Conservation (phyloP, 2,797 vertebrate genomes). For the Micropoecilia bifurca region DNA sequence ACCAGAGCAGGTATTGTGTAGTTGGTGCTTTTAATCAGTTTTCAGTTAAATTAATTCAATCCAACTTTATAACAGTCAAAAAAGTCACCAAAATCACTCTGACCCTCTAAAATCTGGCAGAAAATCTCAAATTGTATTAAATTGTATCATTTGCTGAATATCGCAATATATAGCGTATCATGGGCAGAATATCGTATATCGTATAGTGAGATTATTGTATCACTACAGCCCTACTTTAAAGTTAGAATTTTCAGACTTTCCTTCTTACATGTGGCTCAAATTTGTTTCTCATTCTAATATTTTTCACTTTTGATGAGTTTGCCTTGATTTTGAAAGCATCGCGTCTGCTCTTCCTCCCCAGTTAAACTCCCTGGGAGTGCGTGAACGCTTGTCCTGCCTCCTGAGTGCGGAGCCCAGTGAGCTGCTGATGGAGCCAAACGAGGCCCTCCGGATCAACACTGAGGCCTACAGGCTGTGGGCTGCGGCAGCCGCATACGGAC, state of each 20-base stretch:
- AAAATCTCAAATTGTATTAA: too few species aligned
- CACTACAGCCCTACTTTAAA: neutral
- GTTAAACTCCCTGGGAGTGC: constrained; percentile 87
- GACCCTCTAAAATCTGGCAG: too few species aligned
- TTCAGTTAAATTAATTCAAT: too few species aligned
- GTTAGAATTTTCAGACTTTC: neutral
- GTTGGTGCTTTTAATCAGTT: too few species aligned
- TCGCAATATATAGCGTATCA: too few species aligned
- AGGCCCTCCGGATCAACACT: constrained; percentile 84
- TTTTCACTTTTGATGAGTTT: neutral
- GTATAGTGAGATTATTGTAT: too few species aligned
- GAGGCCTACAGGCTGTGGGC: constrained; percentile 93
- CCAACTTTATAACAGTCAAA: too few species aligned
- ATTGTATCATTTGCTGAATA: too few species aligned
- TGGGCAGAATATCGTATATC: too few species aligned
- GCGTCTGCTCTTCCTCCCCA: constrained; percentile 46
- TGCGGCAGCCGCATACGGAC: constrained; percentile 89
- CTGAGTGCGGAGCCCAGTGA: constrained; percentile 87
- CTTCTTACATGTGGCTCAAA: neutral
- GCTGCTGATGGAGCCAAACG: constrained; percentile 83
- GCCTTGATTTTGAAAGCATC: neutral
- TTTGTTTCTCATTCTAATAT: neutral
- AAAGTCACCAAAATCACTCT: too few species aligned
- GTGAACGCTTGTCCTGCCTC: constrained; percentile 86
- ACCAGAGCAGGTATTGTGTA: too few species aligned